These are phyloP conservation scores for Antechinus flavipes DNA, from an alignment of 2,113 vertebrate species.

Conservation along the genomic window DNA sequence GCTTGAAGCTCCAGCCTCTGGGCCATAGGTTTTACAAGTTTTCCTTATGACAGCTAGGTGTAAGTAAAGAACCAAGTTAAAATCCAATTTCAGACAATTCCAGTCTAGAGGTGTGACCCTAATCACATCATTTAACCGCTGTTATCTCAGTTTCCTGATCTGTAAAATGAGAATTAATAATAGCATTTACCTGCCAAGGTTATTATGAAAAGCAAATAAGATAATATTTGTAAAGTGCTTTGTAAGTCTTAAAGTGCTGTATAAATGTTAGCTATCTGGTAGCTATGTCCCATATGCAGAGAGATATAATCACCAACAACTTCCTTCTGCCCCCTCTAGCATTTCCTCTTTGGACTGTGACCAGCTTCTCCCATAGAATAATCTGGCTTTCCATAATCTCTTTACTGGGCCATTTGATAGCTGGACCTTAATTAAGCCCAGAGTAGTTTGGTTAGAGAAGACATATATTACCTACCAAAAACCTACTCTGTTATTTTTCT, in stretches of 20 bases:
- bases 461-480: background rate
- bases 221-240: background rate
- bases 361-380: background rate
- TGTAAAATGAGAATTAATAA: background rate
- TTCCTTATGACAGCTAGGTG: background rate
- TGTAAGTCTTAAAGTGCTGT: too few species aligned
- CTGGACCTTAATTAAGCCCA: background rate
- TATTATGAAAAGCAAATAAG: background rate
- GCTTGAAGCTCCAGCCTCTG: background rate
- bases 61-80: background rate
- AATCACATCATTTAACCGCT: background rate
- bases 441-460: background rate
- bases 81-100: background rate
- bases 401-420: background rate
- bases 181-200: background rate
- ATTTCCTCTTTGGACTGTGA: background rate
- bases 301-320: background rate
- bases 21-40: background rate
- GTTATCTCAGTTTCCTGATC: background rate
- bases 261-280: background rate
- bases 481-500: background rate
- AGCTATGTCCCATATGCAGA: background rate
- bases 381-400: background rate
- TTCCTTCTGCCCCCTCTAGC: background rate
- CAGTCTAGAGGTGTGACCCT: background rate